These are phyloP conservation scores for Hypomesus transpacificus DNA, from an alignment of 2,113 vertebrate species.

Conservation along the genomic window DNA sequence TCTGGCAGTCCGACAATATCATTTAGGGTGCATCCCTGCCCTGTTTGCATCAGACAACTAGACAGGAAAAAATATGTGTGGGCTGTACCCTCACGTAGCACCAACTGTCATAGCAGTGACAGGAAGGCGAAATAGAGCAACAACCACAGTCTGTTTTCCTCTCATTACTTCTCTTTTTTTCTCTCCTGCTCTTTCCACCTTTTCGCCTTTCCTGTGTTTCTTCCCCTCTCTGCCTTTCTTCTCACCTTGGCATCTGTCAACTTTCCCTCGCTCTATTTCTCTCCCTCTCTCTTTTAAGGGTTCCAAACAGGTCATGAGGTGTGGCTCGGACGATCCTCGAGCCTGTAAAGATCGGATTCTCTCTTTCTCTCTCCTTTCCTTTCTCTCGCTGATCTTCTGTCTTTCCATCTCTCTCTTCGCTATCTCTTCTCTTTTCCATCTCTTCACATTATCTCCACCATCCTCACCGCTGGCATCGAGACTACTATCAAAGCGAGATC, in stretches of 20 bases:
- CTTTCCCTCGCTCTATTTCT: conserved; percentile 4
- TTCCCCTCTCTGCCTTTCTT: conserved; percentile 29
- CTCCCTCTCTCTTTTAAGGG: not conserved
- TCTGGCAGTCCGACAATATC: not conserved
- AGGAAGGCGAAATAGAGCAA: conserved; percentile 20
- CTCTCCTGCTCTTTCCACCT: conserved; percentile 30
- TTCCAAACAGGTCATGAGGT: not conserved
- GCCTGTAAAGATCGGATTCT: too few species aligned
- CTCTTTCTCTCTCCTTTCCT: not conserved
- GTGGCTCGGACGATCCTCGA: too few species aligned
- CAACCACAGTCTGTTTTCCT: not conserved
- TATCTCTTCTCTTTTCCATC: not conserved
- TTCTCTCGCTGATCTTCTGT: not conserved
- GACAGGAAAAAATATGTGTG: not conserved
- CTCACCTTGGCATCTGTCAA: conserved; percentile 17
- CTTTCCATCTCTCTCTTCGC: not conserved
- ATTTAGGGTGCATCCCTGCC: not conserved
- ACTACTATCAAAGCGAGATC: not conserved
- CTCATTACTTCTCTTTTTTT: not conserved
- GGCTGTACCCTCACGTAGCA: not conserved
- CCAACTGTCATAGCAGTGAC: not conserved
- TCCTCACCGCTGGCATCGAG: not conserved
- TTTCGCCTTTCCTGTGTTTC: not conserved
- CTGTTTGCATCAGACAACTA: not conserved
- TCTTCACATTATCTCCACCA: not conserved